Evolutionary conservation across 2,888 invertebrate genomes (phyloP), one percentile per base, ranked within the genome.

Genomic region (Pterostichus madidus): DNA sequence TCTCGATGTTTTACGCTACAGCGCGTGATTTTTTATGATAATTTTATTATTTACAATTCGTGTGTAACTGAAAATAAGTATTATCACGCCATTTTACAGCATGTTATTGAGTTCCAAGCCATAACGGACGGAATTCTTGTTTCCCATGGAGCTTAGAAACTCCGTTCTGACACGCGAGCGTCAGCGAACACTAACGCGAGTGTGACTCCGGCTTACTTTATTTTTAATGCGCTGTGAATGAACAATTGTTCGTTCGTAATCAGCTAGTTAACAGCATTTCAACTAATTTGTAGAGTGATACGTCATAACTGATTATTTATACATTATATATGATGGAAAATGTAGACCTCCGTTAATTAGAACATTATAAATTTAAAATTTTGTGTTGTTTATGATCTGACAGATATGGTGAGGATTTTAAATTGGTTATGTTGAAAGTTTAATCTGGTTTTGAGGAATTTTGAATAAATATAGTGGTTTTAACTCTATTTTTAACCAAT

Each of bases 1-100:
- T 39, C 39, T 39, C 39, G 39, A 5, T 39, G 39, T 39, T 39
- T 8, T 1, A 7, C 6, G 39, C 7, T 8, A 8, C 5, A 39
- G 39, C 39, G 24, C 64, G 71, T 80, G 71, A 52, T 71, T 75
- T 73, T 75, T 81, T 53, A 81, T 75, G 75, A 59, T 75, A 73
- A 80, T 71, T 80, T 73, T 24, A 73, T 59, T 10, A 56, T 32
- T 75, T 59, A 49, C 71, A 80, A 73, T 73, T 73, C 75, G 31
- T 59, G 81, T 81, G 81, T 75, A 81, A 52, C 71, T 80, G 53
- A 77, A 77, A 77, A 71, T 71, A 46, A 56, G 77, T 77, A 80
- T 73, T 81, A 81, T 81, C 81, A 81, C 81, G 75, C 81, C 49
- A 81, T 81, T 81, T 75, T 81, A 81, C 75, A 75, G 46, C 75